A percentile compares a stretch with the other conserved stretches of the same genome.
These are phyloP conservation scores for Ailuropoda melanoleuca DNA, from an alignment of 2,113 vertebrate genomes.

Conservation along the genomic window DNA sequence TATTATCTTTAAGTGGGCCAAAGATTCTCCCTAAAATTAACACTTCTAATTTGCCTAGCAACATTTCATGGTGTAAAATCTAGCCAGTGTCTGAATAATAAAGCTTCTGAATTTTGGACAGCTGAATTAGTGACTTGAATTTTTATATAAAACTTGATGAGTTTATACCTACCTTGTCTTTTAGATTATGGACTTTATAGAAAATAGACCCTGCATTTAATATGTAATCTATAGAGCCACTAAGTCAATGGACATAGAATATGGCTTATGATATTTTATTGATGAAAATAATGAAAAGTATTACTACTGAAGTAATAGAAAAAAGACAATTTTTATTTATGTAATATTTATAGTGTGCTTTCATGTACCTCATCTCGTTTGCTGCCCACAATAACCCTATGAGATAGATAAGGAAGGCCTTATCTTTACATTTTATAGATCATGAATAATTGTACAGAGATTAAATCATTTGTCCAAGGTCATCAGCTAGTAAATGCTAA, in stretches of 20 bases:
- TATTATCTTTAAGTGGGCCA: slow-evolving; percentile 44
- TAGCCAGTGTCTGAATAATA: slow-evolving; percentile 1
- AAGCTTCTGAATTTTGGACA: background rate
- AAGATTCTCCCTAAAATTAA: slow-evolving; percentile 7
- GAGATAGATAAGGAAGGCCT: background rate
- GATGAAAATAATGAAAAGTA: slow-evolving; percentile 5
- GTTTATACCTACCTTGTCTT: background rate
- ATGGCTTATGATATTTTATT: background rate
- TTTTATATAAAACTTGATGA: slow-evolving; percentile 18
- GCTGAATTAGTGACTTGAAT: slow-evolving; percentile 25
- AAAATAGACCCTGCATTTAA: background rate
- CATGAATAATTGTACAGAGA: background rate
- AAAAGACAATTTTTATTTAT: background rate
- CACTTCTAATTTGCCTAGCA: slow-evolving; percentile 2
- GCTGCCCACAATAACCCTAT: background rate
- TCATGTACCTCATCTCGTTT: background rate
- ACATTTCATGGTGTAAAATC: slow-evolving; percentile 39
- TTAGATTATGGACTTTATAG: background rate
- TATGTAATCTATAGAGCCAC: background rate
- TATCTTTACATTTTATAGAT: slow-evolving; percentile 27
- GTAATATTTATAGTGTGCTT: background rate
- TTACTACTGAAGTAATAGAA: background rate
- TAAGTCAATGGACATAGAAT: background rate
- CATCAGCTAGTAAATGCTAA: slow-evolving; percentile 22
- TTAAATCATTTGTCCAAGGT: slow-evolving; percentile 41